A percentile compares a stretch with the other conserved stretches of the same genome.
phyloP scores from a whole-genome alignment of 2,888 invertebrate species.

The Atethmia centrago region DNA sequence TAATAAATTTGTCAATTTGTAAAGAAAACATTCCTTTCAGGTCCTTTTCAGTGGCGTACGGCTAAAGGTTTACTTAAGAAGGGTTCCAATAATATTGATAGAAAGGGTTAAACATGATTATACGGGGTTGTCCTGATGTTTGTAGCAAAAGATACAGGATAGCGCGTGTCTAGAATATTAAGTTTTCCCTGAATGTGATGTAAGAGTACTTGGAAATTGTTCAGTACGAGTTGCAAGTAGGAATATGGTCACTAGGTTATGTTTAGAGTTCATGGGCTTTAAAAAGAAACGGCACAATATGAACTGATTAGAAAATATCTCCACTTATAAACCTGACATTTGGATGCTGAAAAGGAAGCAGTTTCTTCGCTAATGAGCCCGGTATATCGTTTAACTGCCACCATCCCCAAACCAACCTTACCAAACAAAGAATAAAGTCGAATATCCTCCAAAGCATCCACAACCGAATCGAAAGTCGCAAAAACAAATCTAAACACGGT shows the following conservation, averaged over 20 bases:
- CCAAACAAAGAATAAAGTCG: slow-evolving; percentile 37
- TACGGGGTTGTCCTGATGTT: slow-evolving; percentile 2
- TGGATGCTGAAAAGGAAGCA: slow-evolving; percentile 60
- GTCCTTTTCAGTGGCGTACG: slow-evolving; percentile 7
- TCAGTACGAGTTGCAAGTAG: neutral
- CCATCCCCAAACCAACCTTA: slow-evolving; percentile 39
- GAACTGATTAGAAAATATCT: slow-evolving; percentile 37
- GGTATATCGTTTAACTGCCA: slow-evolving; percentile 28
- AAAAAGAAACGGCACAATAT: slow-evolving; percentile 12
- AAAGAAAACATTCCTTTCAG: slow-evolving; percentile 14
- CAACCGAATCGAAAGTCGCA: slow-evolving; percentile 33
- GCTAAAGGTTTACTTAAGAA: slow-evolving; percentile 32
- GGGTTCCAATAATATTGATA: slow-evolving; percentile 41
- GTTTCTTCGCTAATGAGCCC: slow-evolving; percentile 64
- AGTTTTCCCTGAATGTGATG: slow-evolving; percentile 27
- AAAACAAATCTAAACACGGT: slow-evolving; percentile 49
- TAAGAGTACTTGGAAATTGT: slow-evolving; percentile 6
- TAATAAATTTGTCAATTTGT: slow-evolving; percentile 19
- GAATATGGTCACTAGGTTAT: slow-evolving; percentile 2
- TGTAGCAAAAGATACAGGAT: slow-evolving; percentile 15
- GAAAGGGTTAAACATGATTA: slow-evolving; percentile 32
- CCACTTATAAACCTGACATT: slow-evolving; percentile 36
- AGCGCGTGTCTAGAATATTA: slow-evolving; percentile 11
- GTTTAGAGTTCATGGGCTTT: neutral
- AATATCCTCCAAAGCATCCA: slow-evolving; percentile 34